Evolutionary conservation across 53 echinoderm and acorn worm genomes (phyloP).

Genomic region (Apostichopus leukothele): DNA sequence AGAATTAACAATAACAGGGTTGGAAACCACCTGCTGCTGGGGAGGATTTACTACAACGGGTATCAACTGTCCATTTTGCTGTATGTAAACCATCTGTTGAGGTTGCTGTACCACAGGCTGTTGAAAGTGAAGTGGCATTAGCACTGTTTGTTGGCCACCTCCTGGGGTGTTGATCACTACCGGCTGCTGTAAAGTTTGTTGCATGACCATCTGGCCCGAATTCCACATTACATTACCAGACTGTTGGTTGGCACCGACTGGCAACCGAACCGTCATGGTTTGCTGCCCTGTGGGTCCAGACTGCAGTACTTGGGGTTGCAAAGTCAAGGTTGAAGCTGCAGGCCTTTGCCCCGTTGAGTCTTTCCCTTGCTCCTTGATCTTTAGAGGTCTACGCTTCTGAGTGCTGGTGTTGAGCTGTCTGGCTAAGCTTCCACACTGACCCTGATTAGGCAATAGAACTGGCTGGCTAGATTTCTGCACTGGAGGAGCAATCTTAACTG

Average conservation of each 20-base stretch:
- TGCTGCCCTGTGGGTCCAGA: slow-evolving; percentile 51
- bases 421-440: slow-evolving; percentile 51
- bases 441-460: slow-evolving; percentile 74
- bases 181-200: slow-evolving; percentile 39
- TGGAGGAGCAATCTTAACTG: slow-evolving; percentile 71
- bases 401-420: slow-evolving; percentile 40
- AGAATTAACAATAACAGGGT: slow-evolving; percentile 38
- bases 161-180: slow-evolving; percentile 56
- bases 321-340: slow-evolving; percentile 47
- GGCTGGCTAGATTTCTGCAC: slow-evolving; percentile 62
- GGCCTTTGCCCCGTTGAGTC: background rate
- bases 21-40: slow-evolving; percentile 56
- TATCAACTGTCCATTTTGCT: slow-evolving; percentile 94
- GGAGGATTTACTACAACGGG: slow-evolving; percentile 83
- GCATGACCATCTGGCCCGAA: slow-evolving; percentile 70
- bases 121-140: slow-evolving; percentile 62
- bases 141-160: slow-evolving; percentile 47
- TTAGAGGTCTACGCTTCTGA: slow-evolving; percentile 57
- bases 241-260: slow-evolving; percentile 60
- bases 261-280: slow-evolving; percentile 71
- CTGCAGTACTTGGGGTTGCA: slow-evolving; percentile 52
- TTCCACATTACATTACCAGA: slow-evolving; percentile 58
- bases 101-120: slow-evolving; percentile 57
- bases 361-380: slow-evolving; percentile 54
- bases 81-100: slow-evolving; percentile 90